Evolutionary conservation across 2,797 vertebrate species (phyloP).

Genomic region (Tolypeutes matacus): DNA sequence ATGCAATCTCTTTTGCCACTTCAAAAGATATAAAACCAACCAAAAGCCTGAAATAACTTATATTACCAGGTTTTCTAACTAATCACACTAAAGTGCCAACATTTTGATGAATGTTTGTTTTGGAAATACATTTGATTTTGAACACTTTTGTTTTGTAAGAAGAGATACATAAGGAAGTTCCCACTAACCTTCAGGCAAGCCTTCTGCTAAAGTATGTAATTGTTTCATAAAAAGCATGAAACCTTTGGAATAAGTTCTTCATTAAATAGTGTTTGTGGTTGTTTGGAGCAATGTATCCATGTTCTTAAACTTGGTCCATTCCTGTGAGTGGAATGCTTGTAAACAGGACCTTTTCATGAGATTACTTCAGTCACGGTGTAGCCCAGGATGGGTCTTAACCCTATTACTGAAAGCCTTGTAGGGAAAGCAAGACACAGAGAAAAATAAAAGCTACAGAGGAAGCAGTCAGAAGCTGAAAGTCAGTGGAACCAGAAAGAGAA

Average conservation of each 20-base stretch:
- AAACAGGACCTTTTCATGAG: no score
- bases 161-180: not conserved
- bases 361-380: no score
- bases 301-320: no score
- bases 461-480: no score
- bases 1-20: not conserved
- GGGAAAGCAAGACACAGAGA: no score
- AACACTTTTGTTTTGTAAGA: not conserved
- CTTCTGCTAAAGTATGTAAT: not conserved
- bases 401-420: no score
- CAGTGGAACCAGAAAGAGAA: no score
- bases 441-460: no score
- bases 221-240: conserved; percentile 8
- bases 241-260: not conserved
- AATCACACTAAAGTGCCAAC: not conserved
- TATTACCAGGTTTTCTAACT: not conserved
- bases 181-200: not conserved
- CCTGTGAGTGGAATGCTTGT: no score
- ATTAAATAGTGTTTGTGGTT: no score
- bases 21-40: conserved; percentile 25
- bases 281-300: no score
- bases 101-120: conserved; percentile 22
- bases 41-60: not conserved
- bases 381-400: no score
- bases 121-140: not conserved